These are phyloP conservation scores for Tipula helvola DNA, from an alignment of 2,888 invertebrate genomes.

Conservation along the genomic window DNA sequence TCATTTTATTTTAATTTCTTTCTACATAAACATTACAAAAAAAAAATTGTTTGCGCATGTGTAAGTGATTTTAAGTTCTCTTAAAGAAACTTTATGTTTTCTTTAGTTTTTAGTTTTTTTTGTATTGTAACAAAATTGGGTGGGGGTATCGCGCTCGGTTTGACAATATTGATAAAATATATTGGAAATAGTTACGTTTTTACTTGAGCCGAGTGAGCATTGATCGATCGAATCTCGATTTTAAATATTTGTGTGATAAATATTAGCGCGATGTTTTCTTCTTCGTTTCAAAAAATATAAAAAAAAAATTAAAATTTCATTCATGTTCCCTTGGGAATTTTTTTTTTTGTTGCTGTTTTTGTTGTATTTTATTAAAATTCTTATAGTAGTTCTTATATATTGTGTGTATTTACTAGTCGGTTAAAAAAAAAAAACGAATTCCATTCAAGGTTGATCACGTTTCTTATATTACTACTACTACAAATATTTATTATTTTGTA, in stretches of 20 bases:
- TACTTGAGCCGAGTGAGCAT: background rate
- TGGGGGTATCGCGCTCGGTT: background rate
- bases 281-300: background rate
- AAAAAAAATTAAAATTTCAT: background rate
- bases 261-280: background rate
- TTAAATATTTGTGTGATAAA: background rate
- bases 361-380: background rate
- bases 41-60: background rate
- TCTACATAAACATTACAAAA: background rate
- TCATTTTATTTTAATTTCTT: constrained; percentile 4
- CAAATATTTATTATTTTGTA: background rate
- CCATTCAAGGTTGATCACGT: constrained; percentile 8
- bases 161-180: background rate
- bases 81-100: background rate
- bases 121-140: background rate
- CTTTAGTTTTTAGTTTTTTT: background rate
- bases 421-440: background rate
- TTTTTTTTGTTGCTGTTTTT: background rate
- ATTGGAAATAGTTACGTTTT: background rate
- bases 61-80: background rate
- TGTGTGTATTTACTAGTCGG: background rate
- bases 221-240: background rate
- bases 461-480: background rate
- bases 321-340: background rate
- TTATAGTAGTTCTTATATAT: background rate